Base-by-base conservation (phyloP, 2,797 vertebrate genomes). In the Phyllotis vaccarum region DNA sequence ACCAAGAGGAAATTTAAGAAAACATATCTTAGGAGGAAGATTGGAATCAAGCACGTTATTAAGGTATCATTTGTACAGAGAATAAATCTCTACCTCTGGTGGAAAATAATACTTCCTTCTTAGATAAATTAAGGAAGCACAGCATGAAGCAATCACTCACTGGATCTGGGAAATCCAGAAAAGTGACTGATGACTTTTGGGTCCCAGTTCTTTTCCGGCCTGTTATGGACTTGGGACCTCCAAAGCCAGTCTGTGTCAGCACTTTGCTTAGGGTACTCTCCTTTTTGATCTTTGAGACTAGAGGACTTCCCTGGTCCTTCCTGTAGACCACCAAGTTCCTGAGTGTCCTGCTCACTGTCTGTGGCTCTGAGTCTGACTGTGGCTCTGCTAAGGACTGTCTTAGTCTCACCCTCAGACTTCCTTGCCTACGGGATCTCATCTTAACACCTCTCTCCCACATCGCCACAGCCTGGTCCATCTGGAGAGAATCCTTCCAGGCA, bases 11-110 rank as follows among this genome's bases (percentile, higher is more conserved):
- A 49, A 92, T 70, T 37, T 31, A 46, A 86, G n/a, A 91, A 40
- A 46, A 46, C 88, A 72, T 62, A 52, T 88, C 40, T 82, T 46
- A n/a, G 40, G 24, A 91, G 74, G 60, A 83, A 92, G 78, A 6
- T 70, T 12, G 19, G 68, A 86, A 86, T 54, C 27, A 24, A 91
- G 83, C 27, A 46, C 46, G 24, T 56, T 46, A 29, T 75, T 83
- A 78, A 66, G 78, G 64, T 80, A 34, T 9, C 37, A 37, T 60
- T 37, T 49, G 58, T 29, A 10, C 11, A 7, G 37, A 37, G 31
- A 56, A 34, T 31, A 90, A 56, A 72, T 29, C 29, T 86, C 70
- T 58, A 11, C 60, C n/a, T 40, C 1, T 43, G n/a, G 8, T 83
- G 90, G 70, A 58, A 54, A 81, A n/a, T 52, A 70, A 66, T 46